Percentiles rank a stretch among this genome's conserved stretches.
phyloP scores from a whole-genome alignment of 2,113 vertebrate species.

The Turnix velox region DNA sequence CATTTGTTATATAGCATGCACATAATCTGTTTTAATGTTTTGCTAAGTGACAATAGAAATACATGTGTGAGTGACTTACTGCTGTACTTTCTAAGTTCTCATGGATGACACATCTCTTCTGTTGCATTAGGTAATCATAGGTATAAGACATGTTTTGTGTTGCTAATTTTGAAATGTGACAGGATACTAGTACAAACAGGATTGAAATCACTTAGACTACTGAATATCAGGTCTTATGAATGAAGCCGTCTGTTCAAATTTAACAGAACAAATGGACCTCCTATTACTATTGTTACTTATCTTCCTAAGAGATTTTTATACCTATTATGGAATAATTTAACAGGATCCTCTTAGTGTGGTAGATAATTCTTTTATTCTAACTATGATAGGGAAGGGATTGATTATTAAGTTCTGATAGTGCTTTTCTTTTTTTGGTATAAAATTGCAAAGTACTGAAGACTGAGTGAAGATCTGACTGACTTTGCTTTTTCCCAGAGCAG shows the following conservation, averaged over 20 bases:
- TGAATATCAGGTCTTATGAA: not conserved
- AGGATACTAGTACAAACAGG: not conserved
- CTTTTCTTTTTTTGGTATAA: not conserved
- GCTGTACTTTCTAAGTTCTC: not conserved
- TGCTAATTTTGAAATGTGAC: not conserved
- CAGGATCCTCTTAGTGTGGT: constrained; percentile 1
- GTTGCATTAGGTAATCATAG: not conserved
- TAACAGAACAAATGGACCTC: not conserved
- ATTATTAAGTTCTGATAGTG: not conserved
- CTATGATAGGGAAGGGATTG: not conserved
- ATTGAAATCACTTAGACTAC: not conserved
- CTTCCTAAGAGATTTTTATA: constrained; percentile 7
- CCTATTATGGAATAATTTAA: not conserved
- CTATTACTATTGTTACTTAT: not conserved
- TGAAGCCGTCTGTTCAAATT: not conserved
- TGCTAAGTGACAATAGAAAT: not conserved
- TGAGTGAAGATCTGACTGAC: not conserved
- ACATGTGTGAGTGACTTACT: not conserved
- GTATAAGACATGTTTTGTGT: not conserved
- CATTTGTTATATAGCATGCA: not conserved
- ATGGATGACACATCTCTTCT: not conserved
- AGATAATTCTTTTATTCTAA: not conserved
- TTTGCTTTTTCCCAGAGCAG: not conserved
- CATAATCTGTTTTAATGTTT: fast-evolving
- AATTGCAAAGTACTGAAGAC: not conserved